Conservation (phyloP, 1,140 invertebrate species). For the Caenorhabditis brenneri region DNA sequence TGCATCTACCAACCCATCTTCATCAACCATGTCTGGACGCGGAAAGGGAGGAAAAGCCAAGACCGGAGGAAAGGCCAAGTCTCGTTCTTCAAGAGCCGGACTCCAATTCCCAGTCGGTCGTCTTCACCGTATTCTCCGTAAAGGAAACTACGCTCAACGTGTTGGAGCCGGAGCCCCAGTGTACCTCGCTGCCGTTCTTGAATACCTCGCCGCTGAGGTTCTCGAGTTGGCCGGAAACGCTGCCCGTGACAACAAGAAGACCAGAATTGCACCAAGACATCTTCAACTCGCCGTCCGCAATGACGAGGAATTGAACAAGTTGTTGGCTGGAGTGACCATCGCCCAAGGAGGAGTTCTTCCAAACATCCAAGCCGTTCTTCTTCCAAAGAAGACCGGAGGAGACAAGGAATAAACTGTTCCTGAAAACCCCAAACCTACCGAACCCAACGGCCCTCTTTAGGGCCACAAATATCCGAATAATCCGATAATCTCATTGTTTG, state of each 20-base stretch:
- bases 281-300: constrained; percentile 82
- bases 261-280: constrained; percentile 82
- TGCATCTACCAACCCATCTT: too few species aligned
- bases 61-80: constrained; percentile 52
- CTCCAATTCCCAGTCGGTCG: constrained; percentile 76
- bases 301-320: constrained; percentile 83
- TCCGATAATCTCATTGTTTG: too few species aligned
- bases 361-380: constrained; percentile 79
- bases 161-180: constrained; percentile 78
- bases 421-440: too few species aligned
- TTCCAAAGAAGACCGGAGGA: constrained; percentile 76
- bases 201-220: constrained; percentile 78
- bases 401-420: constrained; percentile 38
- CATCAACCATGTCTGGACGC: constrained; percentile 60
- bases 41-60: constrained; percentile 61
- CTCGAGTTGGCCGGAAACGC: constrained; percentile 77
- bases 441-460: background rate
- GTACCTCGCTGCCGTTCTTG: constrained; percentile 77
- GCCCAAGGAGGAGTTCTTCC: constrained; percentile 84
- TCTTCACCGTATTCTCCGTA: constrained; percentile 72
- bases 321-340: constrained; percentile 82
- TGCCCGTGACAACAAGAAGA: constrained; percentile 74
- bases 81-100: constrained; percentile 71
- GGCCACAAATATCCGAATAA: background rate
- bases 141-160: constrained; percentile 77